Evolutionary conservation across 2,888 invertebrate species (phyloP).

Genomic region (Drosophila anomelani): DNA sequence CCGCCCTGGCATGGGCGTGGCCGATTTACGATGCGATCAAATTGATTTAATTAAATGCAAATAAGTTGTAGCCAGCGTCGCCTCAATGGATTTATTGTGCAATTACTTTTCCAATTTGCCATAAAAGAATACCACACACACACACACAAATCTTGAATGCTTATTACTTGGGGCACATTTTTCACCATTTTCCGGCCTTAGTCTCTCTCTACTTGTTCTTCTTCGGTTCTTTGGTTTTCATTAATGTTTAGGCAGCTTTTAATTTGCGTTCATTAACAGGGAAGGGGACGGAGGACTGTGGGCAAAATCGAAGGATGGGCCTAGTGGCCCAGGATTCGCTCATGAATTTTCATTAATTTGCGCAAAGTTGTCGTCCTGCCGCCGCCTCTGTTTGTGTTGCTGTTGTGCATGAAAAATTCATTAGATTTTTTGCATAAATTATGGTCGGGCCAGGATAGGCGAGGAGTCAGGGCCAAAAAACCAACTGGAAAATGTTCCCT

Average conservation of each 20-base stretch:
- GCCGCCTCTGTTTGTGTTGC: conserved; percentile 32
- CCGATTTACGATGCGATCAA: conserved; percentile 29
- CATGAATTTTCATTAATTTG: conserved; percentile 77
- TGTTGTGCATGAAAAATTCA: conserved; percentile 68
- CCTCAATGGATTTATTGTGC: conserved; percentile 56
- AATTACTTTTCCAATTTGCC: conserved; percentile 67
- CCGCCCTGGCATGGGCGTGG: neutral
- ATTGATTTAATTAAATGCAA: conserved; percentile 67
- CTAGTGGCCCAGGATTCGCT: conserved; percentile 52
- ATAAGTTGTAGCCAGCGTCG: conserved; percentile 40
- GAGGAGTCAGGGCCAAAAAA: neutral
- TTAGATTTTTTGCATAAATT: conserved; percentile 75
- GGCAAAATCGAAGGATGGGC: conserved; percentile 20
- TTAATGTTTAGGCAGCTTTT: conserved; percentile 67
- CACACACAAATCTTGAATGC: conserved; percentile 67
- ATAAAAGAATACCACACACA: conserved; percentile 58
- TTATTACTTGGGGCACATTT: conserved; percentile 63
- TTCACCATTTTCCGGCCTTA: conserved; percentile 29
- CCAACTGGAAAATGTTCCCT: conserved; percentile 28
- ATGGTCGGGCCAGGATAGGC: conserved; percentile 32
- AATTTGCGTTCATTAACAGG: conserved; percentile 65
- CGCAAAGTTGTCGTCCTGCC: conserved; percentile 25
- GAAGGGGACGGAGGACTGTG: neutral
- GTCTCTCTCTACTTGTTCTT: neutral
- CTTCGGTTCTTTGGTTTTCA: conserved; percentile 41